Conservation (phyloP, 2,113 vertebrate species). For the Actenoides lindsayi region DNA sequence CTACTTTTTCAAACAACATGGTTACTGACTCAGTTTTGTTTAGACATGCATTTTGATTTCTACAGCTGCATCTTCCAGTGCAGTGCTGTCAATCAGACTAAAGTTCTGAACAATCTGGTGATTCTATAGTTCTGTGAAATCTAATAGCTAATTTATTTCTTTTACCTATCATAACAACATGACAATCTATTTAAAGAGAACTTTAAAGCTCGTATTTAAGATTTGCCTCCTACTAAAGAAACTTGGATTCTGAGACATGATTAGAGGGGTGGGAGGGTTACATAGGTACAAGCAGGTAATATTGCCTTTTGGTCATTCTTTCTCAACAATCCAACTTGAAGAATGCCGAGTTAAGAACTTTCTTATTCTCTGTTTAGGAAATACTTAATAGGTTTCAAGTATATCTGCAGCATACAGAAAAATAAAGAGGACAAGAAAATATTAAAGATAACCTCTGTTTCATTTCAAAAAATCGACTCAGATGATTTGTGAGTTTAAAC, state of each 20-base stretch:
- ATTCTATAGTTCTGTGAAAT: background rate
- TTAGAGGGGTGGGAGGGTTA: background rate
- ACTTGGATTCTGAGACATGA: background rate
- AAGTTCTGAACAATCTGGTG: constrained; percentile 13
- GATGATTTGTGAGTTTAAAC: background rate
- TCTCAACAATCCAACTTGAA: background rate
- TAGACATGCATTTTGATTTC: constrained; percentile 43
- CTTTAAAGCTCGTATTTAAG: background rate
- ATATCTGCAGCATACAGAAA: background rate
- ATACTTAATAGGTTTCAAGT: background rate
- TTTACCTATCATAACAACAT: constrained; percentile 8
- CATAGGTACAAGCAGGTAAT: background rate
- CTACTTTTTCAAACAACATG: constrained; percentile 1
- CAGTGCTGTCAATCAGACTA: background rate
- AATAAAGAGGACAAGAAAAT: background rate
- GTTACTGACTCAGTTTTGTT: constrained; percentile 34
- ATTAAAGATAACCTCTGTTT: background rate
- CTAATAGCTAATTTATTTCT: background rate
- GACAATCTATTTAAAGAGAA: constrained; percentile 12
- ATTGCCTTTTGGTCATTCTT: background rate
- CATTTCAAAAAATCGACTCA: background rate
- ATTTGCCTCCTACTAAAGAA: background rate
- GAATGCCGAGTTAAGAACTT: background rate
- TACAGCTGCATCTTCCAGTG: constrained; percentile 14
- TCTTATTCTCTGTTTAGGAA: background rate